phyloP scores from a whole-genome alignment of 2,113 vertebrate genomes.

The Ivindomyrus marchei region DNA sequence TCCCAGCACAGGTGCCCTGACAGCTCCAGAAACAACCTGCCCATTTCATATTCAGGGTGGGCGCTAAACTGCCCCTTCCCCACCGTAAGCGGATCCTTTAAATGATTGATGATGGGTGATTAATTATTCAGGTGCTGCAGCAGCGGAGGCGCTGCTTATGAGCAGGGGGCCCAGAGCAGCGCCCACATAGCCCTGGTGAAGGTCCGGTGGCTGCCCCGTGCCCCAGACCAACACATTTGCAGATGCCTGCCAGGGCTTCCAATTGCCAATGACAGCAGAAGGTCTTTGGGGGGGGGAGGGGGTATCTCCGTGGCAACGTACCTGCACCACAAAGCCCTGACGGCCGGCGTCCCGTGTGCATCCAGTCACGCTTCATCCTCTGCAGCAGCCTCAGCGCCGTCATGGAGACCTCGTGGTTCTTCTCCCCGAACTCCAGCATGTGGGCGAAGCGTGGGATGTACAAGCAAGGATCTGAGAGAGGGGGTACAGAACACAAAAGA shows the following conservation, averaged over 20 bases:
- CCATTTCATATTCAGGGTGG: slow-evolving; percentile 25
- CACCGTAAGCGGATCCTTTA: slow-evolving; percentile 34
- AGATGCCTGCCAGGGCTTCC: not conserved
- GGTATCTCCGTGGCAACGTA: slow-evolving; percentile 36
- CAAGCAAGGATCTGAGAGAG: slow-evolving; percentile 78
- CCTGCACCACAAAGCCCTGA: slow-evolving; percentile 93
- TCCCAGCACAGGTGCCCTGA: not conserved
- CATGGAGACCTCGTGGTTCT: slow-evolving; percentile 97
- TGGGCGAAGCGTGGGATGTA: slow-evolving; percentile 97
- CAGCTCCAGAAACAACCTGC: not conserved
- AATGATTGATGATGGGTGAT: slow-evolving; percentile 57
- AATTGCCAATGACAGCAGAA: not conserved
- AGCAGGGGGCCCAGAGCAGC: slow-evolving; percentile 27
- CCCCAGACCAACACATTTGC: not conserved
- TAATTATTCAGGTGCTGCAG: slow-evolving; percentile 58
- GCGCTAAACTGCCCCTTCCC: slow-evolving; percentile 39
- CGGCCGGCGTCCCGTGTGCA: slow-evolving; percentile 91
- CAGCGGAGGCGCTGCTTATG: slow-evolving; percentile 34
- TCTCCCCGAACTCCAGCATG: slow-evolving; percentile 91
- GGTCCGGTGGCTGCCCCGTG: not conserved
- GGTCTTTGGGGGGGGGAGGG: not conserved
- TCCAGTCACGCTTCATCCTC: slow-evolving; percentile 98
- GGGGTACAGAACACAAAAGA: not conserved
- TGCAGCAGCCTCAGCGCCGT: slow-evolving; percentile 85
- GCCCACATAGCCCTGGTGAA: slow-evolving; percentile 20